These are phyloP conservation scores for Enteromius anoplus DNA, from an alignment of 2,797 vertebrate genomes.

Conservation along the genomic window DNA sequence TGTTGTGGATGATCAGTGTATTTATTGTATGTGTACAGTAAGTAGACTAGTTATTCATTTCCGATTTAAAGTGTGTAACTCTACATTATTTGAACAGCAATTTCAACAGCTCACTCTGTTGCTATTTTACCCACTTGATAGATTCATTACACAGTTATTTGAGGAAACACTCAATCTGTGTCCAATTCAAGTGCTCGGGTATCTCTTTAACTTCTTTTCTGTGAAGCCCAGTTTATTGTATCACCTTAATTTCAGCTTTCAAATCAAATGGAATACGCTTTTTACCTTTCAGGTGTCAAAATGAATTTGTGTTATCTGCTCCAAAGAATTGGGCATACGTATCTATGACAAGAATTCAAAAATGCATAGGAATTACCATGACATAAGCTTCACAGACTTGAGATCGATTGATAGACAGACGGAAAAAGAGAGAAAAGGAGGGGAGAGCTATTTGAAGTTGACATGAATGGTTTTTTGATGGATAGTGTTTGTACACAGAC, in stretches of 20 bases:
- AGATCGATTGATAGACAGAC: slow-evolving; percentile 10
- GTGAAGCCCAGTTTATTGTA: background rate
- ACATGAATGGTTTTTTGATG: slow-evolving; percentile 48
- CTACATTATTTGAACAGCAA: background rate
- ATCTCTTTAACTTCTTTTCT: background rate
- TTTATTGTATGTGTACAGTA: background rate
- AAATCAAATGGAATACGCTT: background rate
- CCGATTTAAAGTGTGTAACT: background rate
- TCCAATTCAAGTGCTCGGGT: background rate
- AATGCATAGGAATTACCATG: slow-evolving; percentile 7
- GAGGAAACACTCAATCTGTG: background rate
- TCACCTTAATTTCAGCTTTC: background rate
- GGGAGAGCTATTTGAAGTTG: slow-evolving; percentile 37
- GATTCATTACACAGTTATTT: background rate
- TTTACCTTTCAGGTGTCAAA: background rate
- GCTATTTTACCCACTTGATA: background rate
- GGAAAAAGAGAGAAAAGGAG: slow-evolving; percentile 28
- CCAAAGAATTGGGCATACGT: background rate
- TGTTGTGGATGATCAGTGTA: background rate
- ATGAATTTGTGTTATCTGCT: slow-evolving; percentile 1
- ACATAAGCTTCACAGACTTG: slow-evolving; percentile 8
- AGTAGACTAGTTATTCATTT: background rate
- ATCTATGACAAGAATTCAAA: slow-evolving; percentile 16
- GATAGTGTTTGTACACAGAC: slow-evolving; percentile 50
- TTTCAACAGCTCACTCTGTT: background rate